Evolutionary conservation across 2,888 invertebrate species (phyloP).

Genomic region (Drosophila siamana): DNA sequence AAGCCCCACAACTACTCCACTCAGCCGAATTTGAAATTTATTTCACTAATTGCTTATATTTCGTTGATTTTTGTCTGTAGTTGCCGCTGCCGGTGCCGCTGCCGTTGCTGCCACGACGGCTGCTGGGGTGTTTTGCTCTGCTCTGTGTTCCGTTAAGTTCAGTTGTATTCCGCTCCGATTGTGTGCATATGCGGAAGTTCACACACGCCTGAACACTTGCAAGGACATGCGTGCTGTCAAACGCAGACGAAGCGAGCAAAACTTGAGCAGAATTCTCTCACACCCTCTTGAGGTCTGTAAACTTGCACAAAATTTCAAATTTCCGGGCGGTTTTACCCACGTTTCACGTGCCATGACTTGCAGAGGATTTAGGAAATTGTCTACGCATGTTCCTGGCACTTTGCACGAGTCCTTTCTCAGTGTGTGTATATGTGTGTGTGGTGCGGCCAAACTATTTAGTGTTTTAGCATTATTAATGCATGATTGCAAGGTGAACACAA

Average conservation of each 20-base stretch:
- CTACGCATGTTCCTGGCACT: constrained; percentile 77
- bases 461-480: constrained; percentile 73
- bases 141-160: neutral
- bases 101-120: neutral
- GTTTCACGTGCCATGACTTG: constrained; percentile 32
- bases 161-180: neutral
- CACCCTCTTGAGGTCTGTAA: constrained; percentile 26
- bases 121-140: neutral
- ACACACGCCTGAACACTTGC: constrained; percentile 74
- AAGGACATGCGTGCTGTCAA: constrained; percentile 65
- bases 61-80: constrained; percentile 46
- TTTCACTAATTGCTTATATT: constrained; percentile 66
- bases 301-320: constrained; percentile 75
- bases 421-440: constrained; percentile 30
- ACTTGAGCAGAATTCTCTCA: neutral
- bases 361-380: constrained; percentile 69
- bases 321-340: constrained; percentile 59
- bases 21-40: constrained; percentile 41
- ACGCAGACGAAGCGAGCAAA: constrained; percentile 48
- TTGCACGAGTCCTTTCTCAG: constrained; percentile 37
- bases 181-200: constrained; percentile 77
- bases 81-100: constrained; percentile 16
- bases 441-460: constrained; percentile 69
- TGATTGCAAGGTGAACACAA: constrained; percentile 70
- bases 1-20: neutral